phyloP scores from a whole-genome alignment of 2,888 invertebrate genomes.

The Malthinus seriepunctatus region DNA sequence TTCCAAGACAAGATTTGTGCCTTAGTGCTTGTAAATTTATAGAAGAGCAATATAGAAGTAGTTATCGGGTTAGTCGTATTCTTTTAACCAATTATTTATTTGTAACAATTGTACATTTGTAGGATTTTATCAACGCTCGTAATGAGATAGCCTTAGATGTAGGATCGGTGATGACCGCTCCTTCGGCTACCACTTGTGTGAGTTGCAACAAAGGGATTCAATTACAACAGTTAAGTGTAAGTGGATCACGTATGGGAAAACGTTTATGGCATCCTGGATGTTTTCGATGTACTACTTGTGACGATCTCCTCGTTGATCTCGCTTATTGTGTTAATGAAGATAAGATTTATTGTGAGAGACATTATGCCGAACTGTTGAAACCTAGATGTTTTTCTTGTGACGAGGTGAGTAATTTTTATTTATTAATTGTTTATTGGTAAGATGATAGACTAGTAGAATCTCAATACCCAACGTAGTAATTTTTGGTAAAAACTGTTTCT shows the following conservation, averaged over 20 bases:
- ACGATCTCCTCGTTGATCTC: constrained; percentile 92
- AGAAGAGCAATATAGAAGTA: constrained; percentile 73
- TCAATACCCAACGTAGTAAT: no score
- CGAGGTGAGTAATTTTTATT: constrained; percentile 79
- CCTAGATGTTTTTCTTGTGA: constrained; percentile 97
- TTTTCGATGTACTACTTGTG: constrained; percentile 86
- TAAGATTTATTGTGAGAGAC: constrained; percentile 87
- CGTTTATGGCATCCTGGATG: constrained; percentile 89
- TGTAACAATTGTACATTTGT: constrained; percentile 25
- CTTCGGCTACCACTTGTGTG: constrained; percentile 63
- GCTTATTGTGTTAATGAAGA: constrained; percentile 93
- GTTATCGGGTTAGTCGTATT: constrained; percentile 63
- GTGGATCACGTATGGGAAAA: constrained; percentile 48
- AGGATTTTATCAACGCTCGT: constrained; percentile 91
- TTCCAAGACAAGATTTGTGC: constrained; percentile 94
- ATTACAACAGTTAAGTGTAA: constrained; percentile 79
- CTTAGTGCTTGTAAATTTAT: constrained; percentile 87
- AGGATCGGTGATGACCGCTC: constrained; percentile 59
- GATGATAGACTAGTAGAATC: constrained; percentile 1
- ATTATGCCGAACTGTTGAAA: constrained; percentile 95
- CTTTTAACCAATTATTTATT: neutral
- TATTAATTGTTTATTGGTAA: no score
- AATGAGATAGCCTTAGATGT: constrained; percentile 97
- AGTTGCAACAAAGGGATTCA: constrained; percentile 81
- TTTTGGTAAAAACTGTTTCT: no score